Conservation (phyloP, 2,888 invertebrate genomes). For the Oscheius onirici region DNA sequence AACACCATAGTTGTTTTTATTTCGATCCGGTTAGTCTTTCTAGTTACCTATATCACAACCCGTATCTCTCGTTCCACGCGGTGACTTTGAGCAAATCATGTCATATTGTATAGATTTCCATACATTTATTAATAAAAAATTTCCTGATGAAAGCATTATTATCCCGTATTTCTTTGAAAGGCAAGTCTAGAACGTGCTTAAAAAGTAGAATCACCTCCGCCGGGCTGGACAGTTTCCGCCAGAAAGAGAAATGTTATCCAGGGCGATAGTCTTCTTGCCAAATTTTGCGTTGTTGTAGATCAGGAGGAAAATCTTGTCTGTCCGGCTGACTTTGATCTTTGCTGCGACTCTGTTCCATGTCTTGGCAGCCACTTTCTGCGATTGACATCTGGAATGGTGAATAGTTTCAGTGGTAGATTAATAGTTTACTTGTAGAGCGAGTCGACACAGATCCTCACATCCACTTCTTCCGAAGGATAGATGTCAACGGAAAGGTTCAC, state of each 20-base stretch:
- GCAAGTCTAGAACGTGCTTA: background rate
- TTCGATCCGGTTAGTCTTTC: background rate
- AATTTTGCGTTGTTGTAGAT: constrained; percentile 50
- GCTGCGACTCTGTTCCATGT: constrained; percentile 62
- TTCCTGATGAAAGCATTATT: constrained; percentile 18
- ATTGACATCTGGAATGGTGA: constrained; percentile 39
- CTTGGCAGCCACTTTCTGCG: constrained; percentile 43
- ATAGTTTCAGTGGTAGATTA: background rate
- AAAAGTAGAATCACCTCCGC: background rate
- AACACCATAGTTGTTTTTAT: background rate
- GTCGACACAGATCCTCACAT: constrained; percentile 57
- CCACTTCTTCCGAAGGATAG: constrained; percentile 55
- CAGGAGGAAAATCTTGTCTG: constrained; percentile 58
- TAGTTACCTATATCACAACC: background rate
- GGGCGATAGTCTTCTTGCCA: constrained; percentile 50
- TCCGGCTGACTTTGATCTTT: constrained; percentile 50
- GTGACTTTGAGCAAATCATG: too few species aligned
- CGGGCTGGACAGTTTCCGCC: constrained; percentile 2
- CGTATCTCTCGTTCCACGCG: background rate
- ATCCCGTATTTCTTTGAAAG: constrained; percentile 20
- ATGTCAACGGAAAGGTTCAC: constrained; percentile 56
- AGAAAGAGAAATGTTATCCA: constrained; percentile 52
- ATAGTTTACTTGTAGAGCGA: constrained; percentile 43
- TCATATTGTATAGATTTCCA: too few species aligned
- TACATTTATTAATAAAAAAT: background rate